These are phyloP conservation scores for Tyrannus savana DNA, from an alignment of 2,113 vertebrate species.

Conservation along the genomic window DNA sequence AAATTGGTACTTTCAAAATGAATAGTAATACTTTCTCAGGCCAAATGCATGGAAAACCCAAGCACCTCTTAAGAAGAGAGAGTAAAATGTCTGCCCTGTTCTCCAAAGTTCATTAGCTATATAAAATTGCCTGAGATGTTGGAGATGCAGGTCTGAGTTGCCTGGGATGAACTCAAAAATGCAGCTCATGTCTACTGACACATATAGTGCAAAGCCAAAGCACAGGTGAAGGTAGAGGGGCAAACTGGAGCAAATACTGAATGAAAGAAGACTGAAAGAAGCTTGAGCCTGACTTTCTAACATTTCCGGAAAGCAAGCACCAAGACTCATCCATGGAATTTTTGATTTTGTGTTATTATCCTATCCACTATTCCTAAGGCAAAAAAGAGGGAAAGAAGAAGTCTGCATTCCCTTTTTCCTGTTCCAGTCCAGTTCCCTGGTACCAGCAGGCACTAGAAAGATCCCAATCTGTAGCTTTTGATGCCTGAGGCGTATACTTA, in stretches of 20 bases:
- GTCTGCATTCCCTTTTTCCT: neutral
- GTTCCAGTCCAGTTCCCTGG: neutral
- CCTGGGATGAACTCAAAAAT: neutral
- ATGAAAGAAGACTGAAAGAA: neutral
- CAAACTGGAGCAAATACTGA: neutral
- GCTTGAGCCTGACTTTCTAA: neutral
- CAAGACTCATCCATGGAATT: neutral
- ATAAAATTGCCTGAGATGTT: neutral
- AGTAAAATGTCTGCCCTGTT: neutral
- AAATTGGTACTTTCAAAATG: neutral
- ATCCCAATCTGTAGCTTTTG: neutral
- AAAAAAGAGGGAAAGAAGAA: neutral
- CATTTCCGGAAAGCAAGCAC: neutral
- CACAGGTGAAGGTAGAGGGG: neutral
- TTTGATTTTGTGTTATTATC: rapidly evolving
- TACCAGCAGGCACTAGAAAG: neutral
- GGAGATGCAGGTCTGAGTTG: neutral
- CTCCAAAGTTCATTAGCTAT: neutral
- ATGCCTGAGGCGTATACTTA: too few species aligned
- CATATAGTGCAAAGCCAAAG: neutral
- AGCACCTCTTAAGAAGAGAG: neutral
- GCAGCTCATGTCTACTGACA: neutral
- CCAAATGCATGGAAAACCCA: neutral
- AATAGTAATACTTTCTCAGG: neutral
- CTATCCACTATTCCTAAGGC: neutral